Evolutionary conservation across 2,888 invertebrate genomes (phyloP).

Genomic region (Folsomia candida): DNA sequence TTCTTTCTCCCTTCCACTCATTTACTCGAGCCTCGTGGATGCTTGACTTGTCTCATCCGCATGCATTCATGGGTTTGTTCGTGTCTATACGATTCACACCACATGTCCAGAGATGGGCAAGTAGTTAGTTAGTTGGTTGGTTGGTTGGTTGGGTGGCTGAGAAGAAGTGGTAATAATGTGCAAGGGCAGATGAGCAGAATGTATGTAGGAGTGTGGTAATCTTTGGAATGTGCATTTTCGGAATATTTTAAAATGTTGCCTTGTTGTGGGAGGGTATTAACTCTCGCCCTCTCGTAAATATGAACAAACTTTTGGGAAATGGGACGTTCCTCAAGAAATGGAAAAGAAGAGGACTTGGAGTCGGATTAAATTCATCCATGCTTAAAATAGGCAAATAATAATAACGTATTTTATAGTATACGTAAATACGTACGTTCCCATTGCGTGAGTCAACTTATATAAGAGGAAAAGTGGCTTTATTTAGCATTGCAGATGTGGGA

Average conservation of each 20-base stretch:
- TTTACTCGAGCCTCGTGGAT: not conserved
- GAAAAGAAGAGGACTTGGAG: too few relatives aligned
- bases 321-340: not conserved
- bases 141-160: not conserved
- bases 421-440: not conserved
- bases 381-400: not conserved
- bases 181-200: too few relatives aligned
- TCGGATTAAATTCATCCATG: not conserved
- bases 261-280: too few relatives aligned
- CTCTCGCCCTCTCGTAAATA: too few relatives aligned
- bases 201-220: not conserved
- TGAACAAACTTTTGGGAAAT: not conserved
- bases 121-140: not conserved
- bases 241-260: not conserved
- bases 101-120: not conserved
- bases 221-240: not conserved
- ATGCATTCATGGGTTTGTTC: too few relatives aligned
- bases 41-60: not conserved
- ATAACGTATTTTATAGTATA: not conserved
- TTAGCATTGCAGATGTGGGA: not conserved
- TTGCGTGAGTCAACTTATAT: not conserved
- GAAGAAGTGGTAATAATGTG: too few relatives aligned
- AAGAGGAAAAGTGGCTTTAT: not conserved
- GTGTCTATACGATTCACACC: too few relatives aligned
- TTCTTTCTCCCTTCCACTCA: not conserved